Evolutionary conservation across 1,140 invertebrate species (phyloP).

Genomic region (Drosophila orosa): DNA sequence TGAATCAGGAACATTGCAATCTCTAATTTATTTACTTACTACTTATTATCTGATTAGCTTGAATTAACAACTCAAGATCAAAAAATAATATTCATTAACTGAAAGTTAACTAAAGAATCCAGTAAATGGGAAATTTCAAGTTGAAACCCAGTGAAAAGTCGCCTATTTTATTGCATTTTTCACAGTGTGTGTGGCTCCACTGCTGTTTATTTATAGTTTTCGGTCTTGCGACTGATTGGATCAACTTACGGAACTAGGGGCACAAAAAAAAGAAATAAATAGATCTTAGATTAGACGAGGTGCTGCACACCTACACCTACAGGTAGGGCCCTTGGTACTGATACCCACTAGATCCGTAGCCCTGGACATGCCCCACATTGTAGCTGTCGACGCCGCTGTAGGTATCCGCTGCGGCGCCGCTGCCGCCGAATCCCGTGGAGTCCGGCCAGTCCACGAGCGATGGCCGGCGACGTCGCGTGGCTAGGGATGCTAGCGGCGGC

Average conservation of each 20-base stretch:
- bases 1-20: not conserved
- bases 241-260: constrained; percentile 37
- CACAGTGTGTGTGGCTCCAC: not conserved
- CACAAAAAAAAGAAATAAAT: constrained; percentile 60
- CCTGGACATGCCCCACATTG: constrained; percentile 65
- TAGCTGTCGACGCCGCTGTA: constrained; percentile 71
- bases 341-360: constrained; percentile 50
- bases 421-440: constrained; percentile 18
- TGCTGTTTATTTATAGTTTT: constrained; percentile 8
- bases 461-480: constrained; percentile 35
- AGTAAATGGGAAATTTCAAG: too few relatives aligned
- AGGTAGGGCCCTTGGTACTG: constrained; percentile 64
- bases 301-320: constrained; percentile 18
- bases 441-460: constrained; percentile 44
- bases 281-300: constrained; percentile 37
- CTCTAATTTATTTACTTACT: not conserved
- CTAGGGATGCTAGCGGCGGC: constrained; percentile 7
- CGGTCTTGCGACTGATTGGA: constrained; percentile 9
- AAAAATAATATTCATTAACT: not conserved
- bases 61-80: not conserved
- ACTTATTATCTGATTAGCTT: not conserved
- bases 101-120: not conserved
- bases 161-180: not conserved
- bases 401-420: constrained; percentile 42
- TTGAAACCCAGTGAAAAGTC: not conserved